Evolutionary conservation across 2,888 invertebrate species (phyloP).

Genomic region (Hipparchia sbordonii): DNA sequence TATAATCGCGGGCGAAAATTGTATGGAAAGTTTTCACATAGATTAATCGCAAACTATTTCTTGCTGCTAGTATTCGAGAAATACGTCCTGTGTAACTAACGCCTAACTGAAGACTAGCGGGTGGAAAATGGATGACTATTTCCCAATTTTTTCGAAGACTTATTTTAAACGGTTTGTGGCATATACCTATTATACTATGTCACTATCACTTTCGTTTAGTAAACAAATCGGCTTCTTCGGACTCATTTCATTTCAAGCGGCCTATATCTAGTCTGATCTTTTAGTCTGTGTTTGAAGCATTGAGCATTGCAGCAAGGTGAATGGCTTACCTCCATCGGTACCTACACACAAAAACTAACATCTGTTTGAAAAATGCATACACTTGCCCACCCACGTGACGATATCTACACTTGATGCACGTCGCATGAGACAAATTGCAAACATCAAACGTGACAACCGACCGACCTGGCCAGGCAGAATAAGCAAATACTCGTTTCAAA

Average conservation of each 20-base stretch:
- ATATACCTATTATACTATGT: too few species aligned
- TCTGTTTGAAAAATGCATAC: conserved; percentile 70
- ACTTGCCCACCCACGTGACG: conserved; percentile 55
- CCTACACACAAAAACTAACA: conserved; percentile 64
- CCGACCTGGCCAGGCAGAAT: conserved; percentile 61
- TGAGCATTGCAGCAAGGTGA: conserved; percentile 74
- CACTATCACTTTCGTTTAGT: neutral
- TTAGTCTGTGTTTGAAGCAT: conserved; percentile 48
- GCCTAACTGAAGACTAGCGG: too few species aligned
- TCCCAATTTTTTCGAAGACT: too few species aligned
- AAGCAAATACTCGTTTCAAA: conserved; percentile 65
- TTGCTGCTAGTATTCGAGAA: too few species aligned
- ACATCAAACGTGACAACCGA: conserved; percentile 71
- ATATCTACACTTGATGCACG: conserved; percentile 75
- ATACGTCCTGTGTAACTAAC: too few species aligned
- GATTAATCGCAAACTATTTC: too few species aligned
- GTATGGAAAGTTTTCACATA: too few species aligned
- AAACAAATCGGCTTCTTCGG: too few species aligned
- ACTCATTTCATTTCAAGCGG: too few species aligned
- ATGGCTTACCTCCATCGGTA: conserved; percentile 63
- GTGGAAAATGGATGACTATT: too few species aligned
- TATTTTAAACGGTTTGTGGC: neutral
- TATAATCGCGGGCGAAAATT: too few species aligned
- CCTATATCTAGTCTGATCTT: neutral
- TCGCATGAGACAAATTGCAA: conserved; percentile 77